These are phyloP conservation scores for Cairina moschata DNA, from an alignment of 2,113 vertebrate species.

Conservation along the genomic window DNA sequence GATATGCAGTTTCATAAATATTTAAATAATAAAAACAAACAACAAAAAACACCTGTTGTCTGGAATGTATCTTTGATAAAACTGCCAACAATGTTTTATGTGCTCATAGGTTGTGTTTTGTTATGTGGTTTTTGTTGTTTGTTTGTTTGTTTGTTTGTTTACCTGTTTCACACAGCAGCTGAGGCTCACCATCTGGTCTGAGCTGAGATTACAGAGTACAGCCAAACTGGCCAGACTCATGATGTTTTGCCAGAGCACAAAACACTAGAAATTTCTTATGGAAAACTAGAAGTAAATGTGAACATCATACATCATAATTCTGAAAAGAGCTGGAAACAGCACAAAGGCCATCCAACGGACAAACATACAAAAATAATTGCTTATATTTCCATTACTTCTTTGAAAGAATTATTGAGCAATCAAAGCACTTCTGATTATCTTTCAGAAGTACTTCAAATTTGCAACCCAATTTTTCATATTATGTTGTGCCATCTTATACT, in stretches of 20 bases:
- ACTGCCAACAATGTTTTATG: constrained; percentile 5
- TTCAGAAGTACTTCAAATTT: background rate
- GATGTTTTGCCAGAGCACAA: constrained; percentile 4
- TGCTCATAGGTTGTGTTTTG: background rate
- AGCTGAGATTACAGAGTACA: constrained; percentile 26
- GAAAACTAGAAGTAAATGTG: constrained; percentile 50
- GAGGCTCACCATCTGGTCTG: constrained; percentile 52
- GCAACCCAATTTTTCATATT: background rate
- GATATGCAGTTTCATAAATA: background rate
- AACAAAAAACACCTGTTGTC: background rate
- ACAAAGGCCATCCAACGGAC: background rate
- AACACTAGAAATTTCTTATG: background rate
- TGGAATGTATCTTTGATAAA: background rate
- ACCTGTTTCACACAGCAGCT: constrained; percentile 46
- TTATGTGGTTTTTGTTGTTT: background rate
- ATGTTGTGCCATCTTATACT: background rate
- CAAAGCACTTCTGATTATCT: background rate
- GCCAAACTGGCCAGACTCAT: constrained; percentile 15
- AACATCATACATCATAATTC: background rate
- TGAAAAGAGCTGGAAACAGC: background rate
- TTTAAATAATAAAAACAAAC: background rate
- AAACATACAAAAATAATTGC: background rate
- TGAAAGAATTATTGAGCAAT: background rate
- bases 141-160: background rate
- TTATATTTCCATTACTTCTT: background rate